A percentile compares a stretch with the other conserved stretches of the same genome.
Evolutionary conservation across 2,797 vertebrate species (phyloP).

Genomic region (Synanceia verrucosa): DNA sequence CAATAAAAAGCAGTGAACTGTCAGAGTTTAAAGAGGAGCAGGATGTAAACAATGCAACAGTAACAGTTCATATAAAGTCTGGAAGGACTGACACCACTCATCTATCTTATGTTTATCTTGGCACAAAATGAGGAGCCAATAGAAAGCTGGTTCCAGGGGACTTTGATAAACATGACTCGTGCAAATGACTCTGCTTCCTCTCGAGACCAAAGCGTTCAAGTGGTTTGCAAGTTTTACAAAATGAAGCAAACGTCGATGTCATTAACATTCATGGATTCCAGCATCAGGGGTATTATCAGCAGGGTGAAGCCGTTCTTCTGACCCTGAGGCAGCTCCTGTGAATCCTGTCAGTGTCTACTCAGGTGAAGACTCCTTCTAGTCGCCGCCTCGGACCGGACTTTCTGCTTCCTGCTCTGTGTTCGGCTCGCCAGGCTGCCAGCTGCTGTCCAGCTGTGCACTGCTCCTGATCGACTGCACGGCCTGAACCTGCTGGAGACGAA

Average conservation of each 20-base stretch:
- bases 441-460: constrained; percentile 43
- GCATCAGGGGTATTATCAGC: constrained; percentile 27
- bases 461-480: constrained; percentile 75
- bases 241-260: constrained; percentile 37
- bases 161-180: constrained; percentile 59
- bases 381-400: constrained; percentile 39
- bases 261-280: constrained; percentile 62
- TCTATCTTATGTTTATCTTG: background rate
- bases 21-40: background rate
- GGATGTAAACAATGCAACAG: constrained; percentile 1
- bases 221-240: constrained; percentile 40
- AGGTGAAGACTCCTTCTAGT: constrained; percentile 50
- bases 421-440: constrained; percentile 15
- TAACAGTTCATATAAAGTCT: background rate
- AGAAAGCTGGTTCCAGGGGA: constrained; percentile 2
- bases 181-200: constrained; percentile 36
- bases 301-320: constrained; percentile 35
- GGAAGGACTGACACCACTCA: background rate
- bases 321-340: constrained; percentile 50
- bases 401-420: constrained; percentile 8
- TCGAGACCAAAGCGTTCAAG: constrained; percentile 27
- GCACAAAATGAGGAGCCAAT: background rate
- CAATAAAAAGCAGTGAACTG: background rate
- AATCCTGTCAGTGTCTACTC: constrained; percentile 63
- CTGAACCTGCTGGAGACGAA: constrained; percentile 77